Percentiles rank a stretch among this genome's conserved stretches.
phyloP scores from a whole-genome alignment of 2,113 vertebrate genomes.

The Trinectes maculatus region DNA sequence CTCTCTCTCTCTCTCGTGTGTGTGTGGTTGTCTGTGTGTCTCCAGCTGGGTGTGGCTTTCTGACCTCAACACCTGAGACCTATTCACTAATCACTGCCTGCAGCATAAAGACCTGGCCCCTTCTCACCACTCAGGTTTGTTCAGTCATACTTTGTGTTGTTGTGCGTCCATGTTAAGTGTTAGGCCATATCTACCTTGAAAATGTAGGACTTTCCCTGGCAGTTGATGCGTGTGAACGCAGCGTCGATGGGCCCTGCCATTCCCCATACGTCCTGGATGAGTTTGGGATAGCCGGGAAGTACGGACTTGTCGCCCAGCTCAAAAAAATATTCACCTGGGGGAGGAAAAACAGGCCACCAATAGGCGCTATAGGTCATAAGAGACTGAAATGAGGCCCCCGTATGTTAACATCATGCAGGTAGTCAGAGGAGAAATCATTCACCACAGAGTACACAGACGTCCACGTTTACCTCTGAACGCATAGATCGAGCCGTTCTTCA shows the following conservation, averaged over 20 bases:
- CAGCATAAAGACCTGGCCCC: no score
- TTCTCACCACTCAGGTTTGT: no score
- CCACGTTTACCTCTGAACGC: conserved; percentile 90
- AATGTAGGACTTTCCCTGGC: conserved; percentile 94
- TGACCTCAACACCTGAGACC: no score
- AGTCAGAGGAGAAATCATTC: no score
- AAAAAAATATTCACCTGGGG: conserved; percentile 89
- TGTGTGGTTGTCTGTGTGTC: no score
- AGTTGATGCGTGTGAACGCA: conserved; percentile 97
- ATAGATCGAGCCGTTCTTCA: conserved; percentile 93
- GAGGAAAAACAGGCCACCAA: not conserved
- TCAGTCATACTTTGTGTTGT: no score
- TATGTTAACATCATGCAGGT: no score
- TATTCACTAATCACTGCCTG: no score
- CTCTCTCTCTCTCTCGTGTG: no score
- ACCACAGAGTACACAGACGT: not conserved
- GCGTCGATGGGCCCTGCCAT: conserved; percentile 91
- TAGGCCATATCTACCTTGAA: conserved; percentile 96
- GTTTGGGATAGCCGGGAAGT: conserved; percentile 90
- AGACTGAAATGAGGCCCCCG: not conserved
- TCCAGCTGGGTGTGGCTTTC: no score
- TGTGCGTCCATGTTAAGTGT: no score
- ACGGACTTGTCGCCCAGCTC: conserved; percentile 87
- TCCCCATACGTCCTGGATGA: conserved; percentile 93
- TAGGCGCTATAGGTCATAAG: not conserved